These are phyloP conservation scores for Scaptodrosophila latifasciaeformis DNA, from an alignment of 2,888 invertebrate species.

Conservation along the genomic window DNA sequence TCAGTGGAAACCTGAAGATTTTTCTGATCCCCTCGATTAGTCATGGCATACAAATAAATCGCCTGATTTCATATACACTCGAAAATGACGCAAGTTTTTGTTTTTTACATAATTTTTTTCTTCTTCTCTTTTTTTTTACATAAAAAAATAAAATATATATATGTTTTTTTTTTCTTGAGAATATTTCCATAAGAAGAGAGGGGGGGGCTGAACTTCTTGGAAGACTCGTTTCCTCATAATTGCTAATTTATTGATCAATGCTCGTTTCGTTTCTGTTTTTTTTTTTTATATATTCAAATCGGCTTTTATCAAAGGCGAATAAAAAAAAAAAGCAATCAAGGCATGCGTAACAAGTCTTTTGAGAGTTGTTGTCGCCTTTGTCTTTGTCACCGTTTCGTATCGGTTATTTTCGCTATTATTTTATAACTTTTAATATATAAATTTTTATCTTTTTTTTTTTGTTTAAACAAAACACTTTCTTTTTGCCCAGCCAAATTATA, in stretches of 20 bases:
- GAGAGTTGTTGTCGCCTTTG: neutral
- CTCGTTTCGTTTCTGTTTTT: slow-evolving; percentile 2
- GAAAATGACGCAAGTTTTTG: slow-evolving; percentile 8
- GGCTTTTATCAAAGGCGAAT: slow-evolving; percentile 39
- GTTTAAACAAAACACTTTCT: slow-evolving; percentile 38
- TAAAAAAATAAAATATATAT: neutral
- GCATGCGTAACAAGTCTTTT: slow-evolving; percentile 36
- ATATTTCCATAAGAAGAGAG: slow-evolving; percentile 2
- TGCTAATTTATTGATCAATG: slow-evolving; percentile 55
- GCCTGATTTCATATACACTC: slow-evolving; percentile 37
- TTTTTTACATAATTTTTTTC: slow-evolving; percentile 16
- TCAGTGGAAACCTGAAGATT: too few species aligned
- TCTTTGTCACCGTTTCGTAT: neutral
- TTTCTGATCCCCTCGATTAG: slow-evolving; percentile 8
- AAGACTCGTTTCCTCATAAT: slow-evolving; percentile 52
- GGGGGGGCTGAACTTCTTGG: slow-evolving; percentile 23
- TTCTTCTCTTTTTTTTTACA: too few species aligned
- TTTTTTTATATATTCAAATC: slow-evolving; percentile 9
- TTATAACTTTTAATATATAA: too few species aligned
- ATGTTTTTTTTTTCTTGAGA: too few species aligned
- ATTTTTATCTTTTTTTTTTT: too few species aligned
- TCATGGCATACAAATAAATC: slow-evolving; percentile 31
- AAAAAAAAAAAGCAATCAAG: too few species aligned
- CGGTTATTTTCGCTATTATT: too few species aligned
- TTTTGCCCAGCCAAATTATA: slow-evolving; percentile 29